Percentiles rank a stretch among this genome's conserved stretches.
Evolutionary conservation across 2,888 invertebrate species (phyloP).

Genomic region (Mystacides longicornis): DNA sequence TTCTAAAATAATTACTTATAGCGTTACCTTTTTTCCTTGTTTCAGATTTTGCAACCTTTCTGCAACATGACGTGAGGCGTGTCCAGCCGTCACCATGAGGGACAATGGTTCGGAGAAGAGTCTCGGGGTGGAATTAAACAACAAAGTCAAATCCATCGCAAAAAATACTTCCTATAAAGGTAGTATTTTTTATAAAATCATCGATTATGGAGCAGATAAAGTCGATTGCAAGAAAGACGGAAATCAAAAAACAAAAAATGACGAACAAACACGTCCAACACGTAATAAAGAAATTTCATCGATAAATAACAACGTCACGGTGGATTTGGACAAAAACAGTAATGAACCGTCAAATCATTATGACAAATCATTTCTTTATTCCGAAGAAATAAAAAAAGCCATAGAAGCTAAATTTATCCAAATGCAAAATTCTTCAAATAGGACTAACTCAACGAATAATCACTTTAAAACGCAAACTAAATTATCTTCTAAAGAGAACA

Average conservation of each 20-base stretch:
- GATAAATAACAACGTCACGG: slow-evolving; percentile 1
- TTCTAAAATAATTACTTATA: too few species aligned
- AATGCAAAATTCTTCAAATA: too few species aligned
- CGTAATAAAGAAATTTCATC: too few species aligned
- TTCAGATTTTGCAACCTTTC: not conserved
- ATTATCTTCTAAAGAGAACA: not conserved
- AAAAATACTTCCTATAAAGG: slow-evolving; percentile 20
- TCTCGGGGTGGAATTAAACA: slow-evolving; percentile 20
- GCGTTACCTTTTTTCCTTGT: not conserved
- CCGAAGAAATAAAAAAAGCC: slow-evolving; percentile 13
- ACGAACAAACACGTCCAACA: too few species aligned
- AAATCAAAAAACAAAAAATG: not conserved
- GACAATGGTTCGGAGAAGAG: slow-evolving; percentile 18
- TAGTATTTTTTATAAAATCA: slow-evolving; percentile 15
- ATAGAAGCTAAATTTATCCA: not conserved
- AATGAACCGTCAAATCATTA: slow-evolving; percentile 14
- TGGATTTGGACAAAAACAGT: not conserved
- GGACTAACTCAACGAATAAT: not conserved
- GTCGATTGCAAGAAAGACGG: slow-evolving; percentile 7
- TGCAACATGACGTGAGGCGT: not conserved
- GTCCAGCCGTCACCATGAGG: slow-evolving; percentile 18
- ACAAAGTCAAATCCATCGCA: slow-evolving; percentile 18
- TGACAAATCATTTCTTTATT: slow-evolving; percentile 16
- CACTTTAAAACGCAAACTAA: not conserved
- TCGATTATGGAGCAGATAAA: slow-evolving; percentile 16